These are phyloP conservation scores for Thymelicus sylvestris DNA, from an alignment of 2,888 invertebrate species.

Conservation along the genomic window DNA sequence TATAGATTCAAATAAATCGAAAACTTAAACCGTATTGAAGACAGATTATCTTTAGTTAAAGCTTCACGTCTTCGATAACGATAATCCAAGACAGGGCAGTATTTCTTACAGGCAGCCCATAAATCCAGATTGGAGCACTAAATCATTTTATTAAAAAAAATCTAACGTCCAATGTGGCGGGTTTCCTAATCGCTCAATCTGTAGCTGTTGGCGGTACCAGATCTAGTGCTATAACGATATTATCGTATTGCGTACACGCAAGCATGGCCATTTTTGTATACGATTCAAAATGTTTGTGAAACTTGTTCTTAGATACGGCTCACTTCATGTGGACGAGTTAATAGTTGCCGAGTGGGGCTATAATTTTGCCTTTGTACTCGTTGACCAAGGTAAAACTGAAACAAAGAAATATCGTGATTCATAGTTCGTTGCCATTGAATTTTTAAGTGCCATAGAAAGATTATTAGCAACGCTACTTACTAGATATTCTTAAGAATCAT, in stretches of 20 bases:
- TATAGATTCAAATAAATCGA: too few species aligned
- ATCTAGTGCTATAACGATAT: conserved; percentile 43
- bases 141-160: conserved; percentile 35
- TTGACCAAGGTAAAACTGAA: neutral
- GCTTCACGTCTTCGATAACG: neutral
- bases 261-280: conserved; percentile 44
- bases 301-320: conserved; percentile 39
- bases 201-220: conserved; percentile 46
- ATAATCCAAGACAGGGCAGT: conserved; percentile 5
- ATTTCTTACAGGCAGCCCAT: conserved; percentile 21
- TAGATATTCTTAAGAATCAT: too few species aligned
- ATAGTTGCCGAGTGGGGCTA: conserved; percentile 25
- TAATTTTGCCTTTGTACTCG: conserved; percentile 17
- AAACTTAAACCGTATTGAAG: neutral
- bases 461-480: too few species aligned
- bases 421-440: neutral
- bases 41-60: neutral
- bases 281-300: conserved; percentile 36
- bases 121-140: conserved; percentile 22
- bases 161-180: conserved; percentile 36
- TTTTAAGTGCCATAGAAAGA: neutral
- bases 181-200: conserved; percentile 43
- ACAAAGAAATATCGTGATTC: neutral
- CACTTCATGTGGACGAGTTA: conserved; percentile 32
- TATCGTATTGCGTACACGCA: conserved; percentile 47